phyloP scores from a whole-genome alignment of 2,113 vertebrate species.

The Grantiella picta region DNA sequence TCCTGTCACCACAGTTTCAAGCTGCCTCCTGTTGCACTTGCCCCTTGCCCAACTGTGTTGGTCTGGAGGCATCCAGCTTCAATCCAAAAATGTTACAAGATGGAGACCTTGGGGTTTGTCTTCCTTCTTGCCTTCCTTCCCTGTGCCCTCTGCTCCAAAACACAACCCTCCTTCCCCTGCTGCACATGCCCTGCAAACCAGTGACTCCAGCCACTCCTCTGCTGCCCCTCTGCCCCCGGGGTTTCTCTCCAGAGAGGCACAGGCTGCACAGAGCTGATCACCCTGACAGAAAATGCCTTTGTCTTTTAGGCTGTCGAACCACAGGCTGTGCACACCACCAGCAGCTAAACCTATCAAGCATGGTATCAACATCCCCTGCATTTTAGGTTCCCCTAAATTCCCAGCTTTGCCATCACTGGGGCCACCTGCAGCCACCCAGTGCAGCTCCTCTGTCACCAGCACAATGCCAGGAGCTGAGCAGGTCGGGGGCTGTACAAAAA shows the following conservation, averaged over 20 bases:
- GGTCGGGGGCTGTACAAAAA: not conserved
- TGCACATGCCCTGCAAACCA: fast-evolving
- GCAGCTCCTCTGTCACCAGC: not conserved
- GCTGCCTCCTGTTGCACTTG: fast-evolving
- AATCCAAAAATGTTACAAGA: not conserved
- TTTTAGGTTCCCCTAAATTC: not conserved
- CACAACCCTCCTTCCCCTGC: not conserved
- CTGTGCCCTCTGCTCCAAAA: not conserved
- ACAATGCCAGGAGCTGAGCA: not conserved
- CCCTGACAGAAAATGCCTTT: not conserved
- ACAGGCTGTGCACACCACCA: not conserved
- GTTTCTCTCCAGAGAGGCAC: not conserved
- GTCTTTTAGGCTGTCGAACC: not conserved
- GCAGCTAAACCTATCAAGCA: not conserved
- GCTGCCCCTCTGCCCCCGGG: not conserved
- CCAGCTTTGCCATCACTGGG: not conserved
- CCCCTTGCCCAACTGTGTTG: fast-evolving
- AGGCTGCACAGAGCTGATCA: not conserved
- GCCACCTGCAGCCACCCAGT: not conserved
- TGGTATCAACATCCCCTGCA: not conserved
- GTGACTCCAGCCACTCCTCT: fast-evolving
- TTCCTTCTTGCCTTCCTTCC: not conserved
- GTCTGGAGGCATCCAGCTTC: not conserved
- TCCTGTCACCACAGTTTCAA: not conserved
- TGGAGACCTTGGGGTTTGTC: not conserved